phyloP scores from a whole-genome alignment of 2,797 vertebrate species.

The Paratrypauchen microcephalus region DNA sequence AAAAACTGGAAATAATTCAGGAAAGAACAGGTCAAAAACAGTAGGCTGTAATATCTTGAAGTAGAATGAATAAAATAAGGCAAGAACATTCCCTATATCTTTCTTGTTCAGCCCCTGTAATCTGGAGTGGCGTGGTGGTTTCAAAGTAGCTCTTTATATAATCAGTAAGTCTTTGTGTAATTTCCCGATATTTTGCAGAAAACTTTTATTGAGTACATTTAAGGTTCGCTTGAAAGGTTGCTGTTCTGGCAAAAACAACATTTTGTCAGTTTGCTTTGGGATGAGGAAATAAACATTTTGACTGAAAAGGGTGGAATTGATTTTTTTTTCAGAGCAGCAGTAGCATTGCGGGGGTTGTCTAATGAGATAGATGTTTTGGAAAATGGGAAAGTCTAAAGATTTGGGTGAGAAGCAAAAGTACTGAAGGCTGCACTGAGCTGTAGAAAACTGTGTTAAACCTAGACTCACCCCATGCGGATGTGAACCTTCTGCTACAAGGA shows the following conservation, averaged over 20 bases:
- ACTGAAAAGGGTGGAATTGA: not conserved
- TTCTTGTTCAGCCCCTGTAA: not conserved
- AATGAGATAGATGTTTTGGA: not conserved
- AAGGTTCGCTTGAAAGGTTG: not conserved
- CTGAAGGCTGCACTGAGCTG: not conserved
- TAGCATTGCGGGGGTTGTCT: not conserved
- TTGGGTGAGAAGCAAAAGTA: not conserved
- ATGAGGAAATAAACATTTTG: not conserved
- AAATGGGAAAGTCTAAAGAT: constrained; percentile 1
- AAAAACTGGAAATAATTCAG: not conserved
- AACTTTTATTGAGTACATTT: not conserved
- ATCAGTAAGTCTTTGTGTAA: not conserved
- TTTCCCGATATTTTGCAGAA: not conserved
- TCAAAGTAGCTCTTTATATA: not conserved
- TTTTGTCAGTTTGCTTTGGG: not conserved
- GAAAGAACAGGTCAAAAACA: not conserved
- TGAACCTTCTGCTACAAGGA: not conserved
- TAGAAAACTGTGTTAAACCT: not conserved
- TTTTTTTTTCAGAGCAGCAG: not conserved
- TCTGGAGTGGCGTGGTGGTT: not conserved
- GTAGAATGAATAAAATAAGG: not conserved
- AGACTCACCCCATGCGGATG: not conserved
- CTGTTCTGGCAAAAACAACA: constrained; percentile 2
- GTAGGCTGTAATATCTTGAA: not conserved
- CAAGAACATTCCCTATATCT: not conserved